A percentile compares a stretch with the other conserved stretches of the same genome.
Conservation (phyloP, 2,888 invertebrate species). For the Xylota sylvarum region DNA sequence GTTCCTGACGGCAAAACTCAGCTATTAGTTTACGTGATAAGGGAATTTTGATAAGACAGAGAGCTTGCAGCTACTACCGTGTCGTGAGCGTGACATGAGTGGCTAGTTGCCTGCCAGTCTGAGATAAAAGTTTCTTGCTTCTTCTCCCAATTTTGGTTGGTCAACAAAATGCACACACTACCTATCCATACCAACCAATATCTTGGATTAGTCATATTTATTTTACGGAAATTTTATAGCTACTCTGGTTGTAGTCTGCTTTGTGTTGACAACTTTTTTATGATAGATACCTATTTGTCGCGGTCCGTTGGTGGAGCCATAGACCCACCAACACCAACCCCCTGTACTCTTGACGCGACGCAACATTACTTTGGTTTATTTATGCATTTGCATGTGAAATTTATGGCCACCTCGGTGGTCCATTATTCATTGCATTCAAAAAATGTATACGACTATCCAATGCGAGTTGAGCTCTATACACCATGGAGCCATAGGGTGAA, state of each 20-base stretch:
- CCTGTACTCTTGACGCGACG: slow-evolving; percentile 18
- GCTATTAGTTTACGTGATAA: slow-evolving; percentile 74
- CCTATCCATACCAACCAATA: background rate
- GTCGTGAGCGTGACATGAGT: slow-evolving; percentile 55
- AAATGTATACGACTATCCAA: slow-evolving; percentile 32
- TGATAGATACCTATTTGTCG: slow-evolving; percentile 73
- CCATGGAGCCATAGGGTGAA: slow-evolving; percentile 49
- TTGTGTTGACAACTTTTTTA: slow-evolving; percentile 74
- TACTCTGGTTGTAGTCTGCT: slow-evolving; percentile 52
- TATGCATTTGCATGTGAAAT: slow-evolving; percentile 70
- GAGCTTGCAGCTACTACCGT: slow-evolving; percentile 52
- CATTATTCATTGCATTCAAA: slow-evolving; percentile 73
- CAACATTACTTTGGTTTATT: slow-evolving; percentile 65
- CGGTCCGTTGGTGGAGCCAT: slow-evolving; percentile 62
- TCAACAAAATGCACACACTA: slow-evolving; percentile 14
- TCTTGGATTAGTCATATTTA: slow-evolving; percentile 61
- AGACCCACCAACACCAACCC: slow-evolving; percentile 35
- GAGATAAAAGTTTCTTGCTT: slow-evolving; percentile 33
- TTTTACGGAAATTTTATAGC: slow-evolving; percentile 55
- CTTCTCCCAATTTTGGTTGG: slow-evolving; percentile 30
- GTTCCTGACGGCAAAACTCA: slow-evolving; percentile 57
- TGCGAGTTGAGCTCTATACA: slow-evolving; percentile 33
- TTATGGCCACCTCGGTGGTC: slow-evolving; percentile 72
- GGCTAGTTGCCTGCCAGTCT: slow-evolving; percentile 39
- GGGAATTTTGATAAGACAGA: slow-evolving; percentile 53